Conservation (phyloP, 2,113 vertebrate genomes). For the Phalacrocorax pelagicus region DNA sequence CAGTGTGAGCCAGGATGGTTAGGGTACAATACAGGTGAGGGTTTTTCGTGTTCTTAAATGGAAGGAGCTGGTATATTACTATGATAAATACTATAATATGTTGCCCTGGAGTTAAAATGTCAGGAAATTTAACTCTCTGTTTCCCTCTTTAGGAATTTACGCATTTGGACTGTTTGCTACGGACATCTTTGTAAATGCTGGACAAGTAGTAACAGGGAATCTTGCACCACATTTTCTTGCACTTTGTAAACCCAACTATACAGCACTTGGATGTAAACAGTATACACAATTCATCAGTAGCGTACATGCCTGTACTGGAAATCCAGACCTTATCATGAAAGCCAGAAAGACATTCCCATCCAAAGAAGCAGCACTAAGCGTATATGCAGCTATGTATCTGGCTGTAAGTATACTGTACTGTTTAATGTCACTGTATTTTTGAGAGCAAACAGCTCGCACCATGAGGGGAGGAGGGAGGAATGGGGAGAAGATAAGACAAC, state of each 20-base stretch:
- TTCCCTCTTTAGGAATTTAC: slow-evolving; percentile 88
- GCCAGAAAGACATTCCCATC: slow-evolving; percentile 98
- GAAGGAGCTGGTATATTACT: not conserved
- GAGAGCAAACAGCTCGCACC: not conserved
- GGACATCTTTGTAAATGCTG: slow-evolving; percentile 98
- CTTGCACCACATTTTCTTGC: slow-evolving; percentile 96
- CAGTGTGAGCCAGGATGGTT: rapidly evolving
- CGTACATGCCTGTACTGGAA: slow-evolving; percentile 92
- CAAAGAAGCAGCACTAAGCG: slow-evolving; percentile 95
- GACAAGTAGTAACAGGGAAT: slow-evolving; percentile 97
- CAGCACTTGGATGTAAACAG: slow-evolving; percentile 93
- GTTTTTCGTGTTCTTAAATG: not conserved
- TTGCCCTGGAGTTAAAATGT: not conserved
- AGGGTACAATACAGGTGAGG: not conserved
- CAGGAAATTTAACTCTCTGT: slow-evolving; percentile 35
- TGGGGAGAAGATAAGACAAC: not conserved
- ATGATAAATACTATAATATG: not conserved
- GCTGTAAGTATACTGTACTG: slow-evolving; percentile 82
- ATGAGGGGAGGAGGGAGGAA: slow-evolving; percentile 5
- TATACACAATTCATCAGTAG: slow-evolving; percentile 94
- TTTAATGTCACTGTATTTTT: not conserved
- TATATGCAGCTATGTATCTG: slow-evolving; percentile 94
- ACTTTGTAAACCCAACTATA: slow-evolving; percentile 97
- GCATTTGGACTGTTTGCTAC: slow-evolving; percentile 96
- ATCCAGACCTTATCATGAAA: slow-evolving; percentile 88